Percentiles rank a stretch among this genome's conserved stretches.
Conservation (phyloP, 1,140 invertebrate species). For the Meteorus sp. region DNA sequence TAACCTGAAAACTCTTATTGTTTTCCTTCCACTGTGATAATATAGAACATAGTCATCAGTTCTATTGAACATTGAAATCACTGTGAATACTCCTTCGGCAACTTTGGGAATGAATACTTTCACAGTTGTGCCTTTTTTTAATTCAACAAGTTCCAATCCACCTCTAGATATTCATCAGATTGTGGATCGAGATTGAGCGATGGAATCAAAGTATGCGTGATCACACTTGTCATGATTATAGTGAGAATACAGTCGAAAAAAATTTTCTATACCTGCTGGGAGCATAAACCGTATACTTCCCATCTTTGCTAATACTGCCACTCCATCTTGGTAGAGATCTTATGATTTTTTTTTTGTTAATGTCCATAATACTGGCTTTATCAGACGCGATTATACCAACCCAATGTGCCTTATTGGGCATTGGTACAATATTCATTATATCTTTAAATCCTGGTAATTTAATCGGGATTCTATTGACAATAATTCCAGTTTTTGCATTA, state of each 20-base stretch:
- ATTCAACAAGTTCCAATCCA: slow-evolving; percentile 86
- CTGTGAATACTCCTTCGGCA: slow-evolving; percentile 95
- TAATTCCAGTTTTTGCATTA: slow-evolving; percentile 78
- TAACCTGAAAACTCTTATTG: slow-evolving; percentile 86
- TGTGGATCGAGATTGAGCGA: no score
- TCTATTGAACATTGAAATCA: slow-evolving; percentile 91
- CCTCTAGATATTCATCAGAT: slow-evolving; percentile 64
- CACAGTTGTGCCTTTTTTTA: slow-evolving; percentile 80
- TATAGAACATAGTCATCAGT: slow-evolving; percentile 96
- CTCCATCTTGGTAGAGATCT: slow-evolving; percentile 81
- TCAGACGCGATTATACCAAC: slow-evolving; percentile 88
- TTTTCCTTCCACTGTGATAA: slow-evolving; percentile 93
- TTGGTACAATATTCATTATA: slow-evolving; percentile 69
- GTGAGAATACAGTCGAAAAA: slow-evolving; percentile 8
- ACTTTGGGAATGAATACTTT: slow-evolving; percentile 88
- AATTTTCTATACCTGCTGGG: slow-evolving; percentile 66
- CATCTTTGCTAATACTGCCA: slow-evolving; percentile 80
- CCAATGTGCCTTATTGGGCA: slow-evolving; percentile 81
- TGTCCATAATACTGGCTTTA: slow-evolving; percentile 85
- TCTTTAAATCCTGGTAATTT: slow-evolving; percentile 72
- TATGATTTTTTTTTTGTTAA: slow-evolving; percentile 77
- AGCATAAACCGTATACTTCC: slow-evolving; percentile 91
- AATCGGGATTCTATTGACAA: slow-evolving; percentile 74
- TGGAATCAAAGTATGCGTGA: slow-evolving; percentile 31
- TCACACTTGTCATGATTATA: slow-evolving; percentile 13